Percentiles rank a stretch among this genome's conserved stretches.
Evolutionary conservation across 92 coral and sea anemone genomes (phyloP).

Genomic region (Porites rus): DNA sequence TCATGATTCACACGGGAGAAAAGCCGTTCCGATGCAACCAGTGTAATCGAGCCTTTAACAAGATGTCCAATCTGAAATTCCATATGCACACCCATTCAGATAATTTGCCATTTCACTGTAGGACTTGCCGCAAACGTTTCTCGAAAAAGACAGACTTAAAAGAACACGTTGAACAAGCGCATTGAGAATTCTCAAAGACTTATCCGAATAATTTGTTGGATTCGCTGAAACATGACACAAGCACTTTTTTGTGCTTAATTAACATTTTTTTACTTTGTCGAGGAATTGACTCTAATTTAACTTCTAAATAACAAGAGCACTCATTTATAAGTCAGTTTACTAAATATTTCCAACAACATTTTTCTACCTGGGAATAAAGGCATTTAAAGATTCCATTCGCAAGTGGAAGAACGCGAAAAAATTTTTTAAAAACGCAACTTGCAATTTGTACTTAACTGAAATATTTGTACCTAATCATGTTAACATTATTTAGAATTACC

Average conservation of each 20-base stretch:
- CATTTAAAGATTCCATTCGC: neutral
- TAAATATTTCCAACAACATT: neutral
- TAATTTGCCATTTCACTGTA: slow-evolving; percentile 85
- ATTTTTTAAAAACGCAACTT: slow-evolving; percentile 2
- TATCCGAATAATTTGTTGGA: neutral
- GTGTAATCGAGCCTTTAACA: slow-evolving; percentile 96
- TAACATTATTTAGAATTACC: slow-evolving; percentile 22
- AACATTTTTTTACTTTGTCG: neutral
- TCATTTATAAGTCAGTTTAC: neutral
- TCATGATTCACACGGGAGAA: slow-evolving; percentile 98
- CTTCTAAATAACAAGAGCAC: neutral
- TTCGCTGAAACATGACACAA: neutral
- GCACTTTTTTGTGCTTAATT: neutral
- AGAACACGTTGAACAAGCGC: slow-evolving; percentile 79
- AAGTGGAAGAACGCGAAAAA: slow-evolving; percentile 12
- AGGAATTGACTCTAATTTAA: neutral
- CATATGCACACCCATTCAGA: slow-evolving; percentile 97
- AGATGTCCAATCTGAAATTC: slow-evolving; percentile 96
- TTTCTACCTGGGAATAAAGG: neutral
- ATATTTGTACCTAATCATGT: slow-evolving; percentile 32
- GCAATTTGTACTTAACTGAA: slow-evolving; percentile 9
- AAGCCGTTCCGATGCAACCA: slow-evolving; percentile 92
- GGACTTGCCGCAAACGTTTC: slow-evolving; percentile 82
- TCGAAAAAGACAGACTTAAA: slow-evolving; percentile 79
- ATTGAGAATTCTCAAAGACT: slow-evolving; percentile 33